phyloP scores from a whole-genome alignment of 2,888 invertebrate genomes.

The Cheilosia vulpina region DNA sequence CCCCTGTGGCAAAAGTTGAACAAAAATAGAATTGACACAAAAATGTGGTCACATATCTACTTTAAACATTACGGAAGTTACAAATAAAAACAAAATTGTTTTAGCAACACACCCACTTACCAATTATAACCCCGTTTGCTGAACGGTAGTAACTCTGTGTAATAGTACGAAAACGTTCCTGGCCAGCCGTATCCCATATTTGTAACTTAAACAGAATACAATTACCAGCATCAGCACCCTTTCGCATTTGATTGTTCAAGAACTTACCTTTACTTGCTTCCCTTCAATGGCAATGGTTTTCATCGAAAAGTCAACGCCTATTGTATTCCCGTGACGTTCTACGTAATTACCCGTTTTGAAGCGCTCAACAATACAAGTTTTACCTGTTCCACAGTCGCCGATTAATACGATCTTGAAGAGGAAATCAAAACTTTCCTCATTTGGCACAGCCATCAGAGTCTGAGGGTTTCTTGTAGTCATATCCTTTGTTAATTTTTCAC shows the following conservation, averaged over 20 bases:
- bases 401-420: constrained; percentile 97
- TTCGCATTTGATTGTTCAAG: neutral
- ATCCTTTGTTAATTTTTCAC: constrained; percentile 49
- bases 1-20: constrained; percentile 20
- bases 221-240: constrained; percentile 4
- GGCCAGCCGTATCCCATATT: constrained; percentile 99
- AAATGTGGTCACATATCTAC: constrained; percentile 2
- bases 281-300: constrained; percentile 97
- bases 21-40: constrained; percentile 62
- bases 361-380: constrained; percentile 97
- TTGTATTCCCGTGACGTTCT: constrained; percentile 97
- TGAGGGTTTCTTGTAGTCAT: constrained; percentile 91
- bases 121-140: constrained; percentile 97
- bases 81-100: constrained; percentile 12
- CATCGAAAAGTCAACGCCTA: constrained; percentile 99
- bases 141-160: constrained; percentile 98
- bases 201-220: constrained; percentile 84
- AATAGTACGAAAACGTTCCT: constrained; percentile 97
- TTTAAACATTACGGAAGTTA: neutral
- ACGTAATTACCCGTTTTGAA: constrained; percentile 98
- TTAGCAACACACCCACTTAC: constrained; percentile 83
- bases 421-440: constrained; percentile 94
- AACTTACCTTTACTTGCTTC: constrained; percentile 94
- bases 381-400: constrained; percentile 95
- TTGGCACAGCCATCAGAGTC: constrained; percentile 89